Base-by-base conservation (phyloP, 2,888 invertebrate species). In the Monopis laevigella region DNA sequence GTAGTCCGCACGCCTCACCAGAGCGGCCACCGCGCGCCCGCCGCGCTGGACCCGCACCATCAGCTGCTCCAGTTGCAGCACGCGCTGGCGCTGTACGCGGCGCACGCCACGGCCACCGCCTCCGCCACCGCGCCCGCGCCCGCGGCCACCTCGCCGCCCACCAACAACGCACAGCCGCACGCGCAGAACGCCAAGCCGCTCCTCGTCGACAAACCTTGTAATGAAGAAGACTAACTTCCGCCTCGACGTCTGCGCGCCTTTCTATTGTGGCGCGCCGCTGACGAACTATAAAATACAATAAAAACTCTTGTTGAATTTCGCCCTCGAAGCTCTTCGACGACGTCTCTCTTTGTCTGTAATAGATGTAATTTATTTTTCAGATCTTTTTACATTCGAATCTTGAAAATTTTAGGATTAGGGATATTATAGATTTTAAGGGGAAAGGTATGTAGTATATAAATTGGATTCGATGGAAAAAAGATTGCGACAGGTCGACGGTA, bases 1-100 rank as follows among this genome's bases (percentile, higher is more conserved):
- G 78, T 80, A 48, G 78, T 80, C 45, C 77, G 78, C 53, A 80
- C 78, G 42, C 78, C 78, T 50, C 78, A 80, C 52, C 78, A 80
- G 60, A 73, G 73, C 53, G 78, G 78, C 2, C 78, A 80, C 51
- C 77, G 80, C 42, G 74, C 77, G 16, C 75, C 74, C 29, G 77
- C 78, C 26, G 74, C 77, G 2, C 60, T 77, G 27, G 77, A 78
- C 46, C 74, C 78, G 16, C 78, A 80, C 53, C 77, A 78, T 49
- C 78, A 80, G 61, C 61, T 78, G 55, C 55, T 80, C 51, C 78
- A 80, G 54, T 54, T 80, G 58, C 78, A 80, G 56, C 78, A 80
- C 49, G 78, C 78, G 46, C 58, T 80, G 32, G 78, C 78, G 40
- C 61, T 80, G 43, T 80, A 80, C 51, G 80, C 78, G 8, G 75